Conservation (phyloP, 2,113 vertebrate genomes). For the Silurus asotus region DNA sequence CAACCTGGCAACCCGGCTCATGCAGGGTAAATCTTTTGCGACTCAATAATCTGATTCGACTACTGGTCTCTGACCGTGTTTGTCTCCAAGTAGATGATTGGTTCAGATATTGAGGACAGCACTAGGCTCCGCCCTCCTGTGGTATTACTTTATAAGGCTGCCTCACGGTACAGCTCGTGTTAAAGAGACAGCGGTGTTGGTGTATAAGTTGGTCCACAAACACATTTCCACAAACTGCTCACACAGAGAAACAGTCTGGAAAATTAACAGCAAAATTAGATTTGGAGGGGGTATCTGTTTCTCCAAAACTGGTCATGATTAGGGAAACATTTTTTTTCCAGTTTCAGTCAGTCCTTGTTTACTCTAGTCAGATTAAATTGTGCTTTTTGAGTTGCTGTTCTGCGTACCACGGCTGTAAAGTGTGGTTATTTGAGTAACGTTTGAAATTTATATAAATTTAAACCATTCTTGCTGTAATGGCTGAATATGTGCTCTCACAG, state of each 20-base stretch:
- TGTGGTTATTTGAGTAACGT: neutral
- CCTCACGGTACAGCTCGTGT: neutral
- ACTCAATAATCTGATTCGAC: slow-evolving; percentile 59
- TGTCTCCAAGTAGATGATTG: slow-evolving; percentile 62
- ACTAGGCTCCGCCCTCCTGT: slow-evolving; percentile 14
- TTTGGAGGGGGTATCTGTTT: neutral
- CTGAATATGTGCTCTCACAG: too few species aligned
- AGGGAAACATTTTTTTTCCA: neutral
- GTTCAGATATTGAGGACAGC: slow-evolving; percentile 24
- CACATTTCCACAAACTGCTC: too few species aligned
- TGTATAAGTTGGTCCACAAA: neutral
- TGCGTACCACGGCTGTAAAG: neutral
- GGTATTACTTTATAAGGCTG: slow-evolving; percentile 18
- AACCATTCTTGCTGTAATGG: too few species aligned
- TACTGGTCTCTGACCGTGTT: neutral
- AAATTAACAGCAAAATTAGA: neutral
- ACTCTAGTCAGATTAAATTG: neutral
- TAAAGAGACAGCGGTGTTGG: slow-evolving; percentile 16
- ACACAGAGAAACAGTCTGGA: neutral
- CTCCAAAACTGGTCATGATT: neutral
- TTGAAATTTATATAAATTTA: neutral
- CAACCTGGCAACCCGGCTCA: slow-evolving; percentile 27
- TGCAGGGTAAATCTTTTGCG: neutral
- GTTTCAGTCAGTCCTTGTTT: neutral
- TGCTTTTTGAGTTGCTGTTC: neutral